phyloP scores from a whole-genome alignment of 2,888 invertebrate species.

The Steinernema hermaphroditum region DNA sequence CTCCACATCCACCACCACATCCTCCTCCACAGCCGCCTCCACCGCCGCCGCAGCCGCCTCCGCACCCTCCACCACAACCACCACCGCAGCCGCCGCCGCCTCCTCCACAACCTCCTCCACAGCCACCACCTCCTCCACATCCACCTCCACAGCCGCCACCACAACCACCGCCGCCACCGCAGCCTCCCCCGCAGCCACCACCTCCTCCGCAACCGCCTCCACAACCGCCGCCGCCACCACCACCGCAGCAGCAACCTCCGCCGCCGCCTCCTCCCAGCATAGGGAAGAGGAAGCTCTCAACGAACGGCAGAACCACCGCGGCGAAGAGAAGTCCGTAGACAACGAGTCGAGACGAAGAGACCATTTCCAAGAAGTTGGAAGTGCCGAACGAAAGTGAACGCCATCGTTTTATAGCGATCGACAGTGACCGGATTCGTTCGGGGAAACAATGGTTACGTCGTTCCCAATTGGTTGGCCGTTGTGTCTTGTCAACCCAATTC shows the following conservation, averaged over 20 bases:
- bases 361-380: not conserved
- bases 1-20: not conserved
- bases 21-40: not conserved
- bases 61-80: not conserved
- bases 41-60: not conserved
- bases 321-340: conserved; percentile 1
- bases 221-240: not conserved
- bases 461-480: conserved; percentile 10
- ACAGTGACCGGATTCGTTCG: conserved; percentile 10
- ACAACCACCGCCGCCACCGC: not conserved
- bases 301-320: conserved; percentile 15
- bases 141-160: not conserved
- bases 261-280: not conserved
- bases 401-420: conserved; percentile 7
- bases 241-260: not conserved
- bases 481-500: conserved; percentile 24
- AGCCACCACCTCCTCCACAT: conserved; percentile 1
- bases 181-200: not conserved
- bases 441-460: conserved; percentile 24
- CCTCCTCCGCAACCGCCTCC: not conserved
- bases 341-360: not conserved
- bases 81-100: not conserved
- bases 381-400: conserved; percentile 1
- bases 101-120: not conserved
- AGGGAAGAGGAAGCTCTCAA: conserved; percentile 11